Evolutionary conservation across 2,797 vertebrate genomes (phyloP).

Genomic region (Oceanodroma leucorhoa): DNA sequence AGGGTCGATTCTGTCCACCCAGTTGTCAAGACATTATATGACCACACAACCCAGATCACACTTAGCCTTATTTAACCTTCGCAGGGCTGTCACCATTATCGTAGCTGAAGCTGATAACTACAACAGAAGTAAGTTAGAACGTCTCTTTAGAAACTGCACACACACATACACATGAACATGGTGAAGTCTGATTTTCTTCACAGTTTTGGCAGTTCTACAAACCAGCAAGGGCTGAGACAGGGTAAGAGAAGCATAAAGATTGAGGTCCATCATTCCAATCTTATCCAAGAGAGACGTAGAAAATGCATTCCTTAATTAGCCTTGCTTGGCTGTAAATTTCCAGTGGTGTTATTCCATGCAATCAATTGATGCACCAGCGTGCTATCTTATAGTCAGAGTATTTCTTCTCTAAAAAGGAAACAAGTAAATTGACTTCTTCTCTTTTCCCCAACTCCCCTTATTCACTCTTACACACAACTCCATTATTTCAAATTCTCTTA

Average conservation of each 20-base stretch:
- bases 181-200: not conserved
- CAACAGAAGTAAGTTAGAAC: not conserved
- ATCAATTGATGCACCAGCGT: not conserved
- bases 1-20: not conserved
- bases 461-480: not conserved
- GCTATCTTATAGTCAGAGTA: not conserved
- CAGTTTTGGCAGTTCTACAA: not conserved
- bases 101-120: not conserved
- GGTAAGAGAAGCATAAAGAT: not conserved
- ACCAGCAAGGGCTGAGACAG: not conserved
- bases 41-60: not conserved
- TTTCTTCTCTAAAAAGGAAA: not conserved
- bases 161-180: not conserved
- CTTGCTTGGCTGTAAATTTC: slow-evolving; percentile 14
- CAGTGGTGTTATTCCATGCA: not conserved
- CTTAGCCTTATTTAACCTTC: not conserved
- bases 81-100: not conserved
- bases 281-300: not conserved
- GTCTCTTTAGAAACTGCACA: not conserved
- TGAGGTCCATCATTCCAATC: not conserved
- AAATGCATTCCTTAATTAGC: slow-evolving; percentile 42
- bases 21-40: not conserved
- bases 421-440: not conserved
- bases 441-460: not conserved
- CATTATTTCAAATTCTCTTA: not conserved